Evolutionary conservation across 1,140 invertebrate genomes (phyloP).

Genomic region (Hormaphis cornu): DNA sequence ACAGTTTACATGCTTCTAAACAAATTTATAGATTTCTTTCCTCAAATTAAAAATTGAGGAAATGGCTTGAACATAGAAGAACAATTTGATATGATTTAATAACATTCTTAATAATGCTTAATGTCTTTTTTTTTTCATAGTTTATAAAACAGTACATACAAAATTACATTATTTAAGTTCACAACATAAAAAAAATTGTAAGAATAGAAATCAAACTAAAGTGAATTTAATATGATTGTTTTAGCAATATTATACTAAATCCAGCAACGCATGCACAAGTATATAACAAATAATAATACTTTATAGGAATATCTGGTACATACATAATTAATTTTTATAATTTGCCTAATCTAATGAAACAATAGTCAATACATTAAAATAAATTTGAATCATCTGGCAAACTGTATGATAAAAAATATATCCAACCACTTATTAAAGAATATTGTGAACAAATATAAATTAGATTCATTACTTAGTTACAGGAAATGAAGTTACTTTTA

Average conservation of each 20-base stretch:
- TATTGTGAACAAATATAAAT: neutral
- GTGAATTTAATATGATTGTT: neutral
- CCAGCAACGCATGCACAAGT: too few relatives aligned
- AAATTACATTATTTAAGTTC: neutral
- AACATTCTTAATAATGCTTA: neutral
- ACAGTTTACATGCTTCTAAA: neutral
- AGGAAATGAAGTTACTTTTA: neutral
- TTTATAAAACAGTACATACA: neutral
- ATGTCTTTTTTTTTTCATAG: neutral
- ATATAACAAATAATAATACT: too few relatives aligned
- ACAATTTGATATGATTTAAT: constrained; percentile 2
- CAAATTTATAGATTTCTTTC: neutral
- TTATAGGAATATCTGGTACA: too few relatives aligned
- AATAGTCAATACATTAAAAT: too few relatives aligned
- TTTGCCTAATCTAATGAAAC: too few relatives aligned
- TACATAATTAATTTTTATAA: too few relatives aligned
- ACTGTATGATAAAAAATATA: too few relatives aligned
- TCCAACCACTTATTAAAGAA: too few relatives aligned
- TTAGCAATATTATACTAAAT: too few relatives aligned
- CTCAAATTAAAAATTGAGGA: neutral
- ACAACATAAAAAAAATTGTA: neutral
- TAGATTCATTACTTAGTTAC: neutral
- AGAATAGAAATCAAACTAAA: constrained; percentile 3
- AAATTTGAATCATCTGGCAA: too few relatives aligned
- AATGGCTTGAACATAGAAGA: neutral